Base-by-base conservation (phyloP, 2,113 vertebrate genomes). In the Pomatostomus ruficeps region DNA sequence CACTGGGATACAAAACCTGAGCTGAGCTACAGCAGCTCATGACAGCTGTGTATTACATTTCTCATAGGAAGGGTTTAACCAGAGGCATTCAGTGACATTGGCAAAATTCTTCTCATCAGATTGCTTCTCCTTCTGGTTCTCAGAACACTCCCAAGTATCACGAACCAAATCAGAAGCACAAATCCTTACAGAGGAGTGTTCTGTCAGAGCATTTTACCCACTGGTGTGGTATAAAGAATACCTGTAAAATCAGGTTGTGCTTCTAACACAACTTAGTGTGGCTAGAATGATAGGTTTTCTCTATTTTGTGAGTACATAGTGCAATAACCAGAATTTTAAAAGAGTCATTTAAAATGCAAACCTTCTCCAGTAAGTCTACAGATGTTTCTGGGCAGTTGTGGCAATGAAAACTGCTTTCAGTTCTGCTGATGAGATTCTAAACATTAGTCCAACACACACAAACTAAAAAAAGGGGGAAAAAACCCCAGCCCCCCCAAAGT, bases 1-100 rank as follows among this genome's bases (percentile, higher is more conserved):
- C 16, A 31, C 25, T 11, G 31, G 38, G 20, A 35, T 12, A 73
- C 29, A 65, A 59, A 83, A 35, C 31, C n/a, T 10, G 26, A 51
- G 25, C 28, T n/a, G 46, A 84, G 29, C 23, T 51, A 16, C 57
- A 46, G 52, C 58, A 77, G 61, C 23, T 72, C 15, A 1, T 1
- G 15, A 12, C 19, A 88, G 63, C 29, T 2, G 0, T 3, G 7
- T 28, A 16, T 52, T 48, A 18, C 0, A 2, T 31, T 70, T 71
- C 57, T 40, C 23, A 15, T 0, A 29, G 0, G 11, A 93, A 62
- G 28, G 3, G 15, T 49, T 83, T 52, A 38, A 54, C 15, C 31
- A 58, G 35, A 54, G 36, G 22, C 72, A 61, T 43, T 38, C 1
- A 5, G 12, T 52, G 45, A 59, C 52, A 65, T 0, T 35, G 24